Conservation (phyloP, 2,888 invertebrate species). For the Cheilosia grossa region DNA sequence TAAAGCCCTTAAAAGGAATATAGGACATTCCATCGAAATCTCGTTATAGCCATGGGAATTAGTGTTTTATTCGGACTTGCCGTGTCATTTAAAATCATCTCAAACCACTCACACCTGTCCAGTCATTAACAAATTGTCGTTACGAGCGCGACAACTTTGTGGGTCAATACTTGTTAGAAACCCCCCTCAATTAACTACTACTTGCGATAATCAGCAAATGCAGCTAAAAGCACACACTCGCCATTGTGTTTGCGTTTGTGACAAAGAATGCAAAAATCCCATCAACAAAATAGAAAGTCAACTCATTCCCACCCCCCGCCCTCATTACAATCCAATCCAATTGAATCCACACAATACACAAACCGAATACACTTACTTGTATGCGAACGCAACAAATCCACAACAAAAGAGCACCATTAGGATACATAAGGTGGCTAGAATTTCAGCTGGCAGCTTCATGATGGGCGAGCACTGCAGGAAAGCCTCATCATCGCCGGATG, state of each 20-base stretch:
- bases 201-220: neutral
- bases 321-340: slow-evolving; percentile 17
- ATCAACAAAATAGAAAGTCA: slow-evolving; percentile 34
- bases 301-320: neutral
- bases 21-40: no score
- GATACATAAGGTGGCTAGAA: slow-evolving; percentile 86
- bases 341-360: neutral
- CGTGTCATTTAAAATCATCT: no score
- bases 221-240: neutral
- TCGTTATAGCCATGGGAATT: no score
- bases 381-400: slow-evolving; percentile 84
- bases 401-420: slow-evolving; percentile 82
- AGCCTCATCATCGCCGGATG: slow-evolving; percentile 91
- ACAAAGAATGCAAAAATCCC: slow-evolving; percentile 36
- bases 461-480: slow-evolving; percentile 91
- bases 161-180: neutral
- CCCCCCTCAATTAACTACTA: neutral
- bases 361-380: slow-evolving; percentile 83
- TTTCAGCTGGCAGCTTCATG: slow-evolving; percentile 90
- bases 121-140: no score
- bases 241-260: neutral
- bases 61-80: no score
- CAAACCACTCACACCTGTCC: no score
- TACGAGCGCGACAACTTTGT: no score
- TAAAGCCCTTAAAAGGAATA: no score